Conservation (phyloP, 2,113 vertebrate species). For the Blennius ocellaris region DNA sequence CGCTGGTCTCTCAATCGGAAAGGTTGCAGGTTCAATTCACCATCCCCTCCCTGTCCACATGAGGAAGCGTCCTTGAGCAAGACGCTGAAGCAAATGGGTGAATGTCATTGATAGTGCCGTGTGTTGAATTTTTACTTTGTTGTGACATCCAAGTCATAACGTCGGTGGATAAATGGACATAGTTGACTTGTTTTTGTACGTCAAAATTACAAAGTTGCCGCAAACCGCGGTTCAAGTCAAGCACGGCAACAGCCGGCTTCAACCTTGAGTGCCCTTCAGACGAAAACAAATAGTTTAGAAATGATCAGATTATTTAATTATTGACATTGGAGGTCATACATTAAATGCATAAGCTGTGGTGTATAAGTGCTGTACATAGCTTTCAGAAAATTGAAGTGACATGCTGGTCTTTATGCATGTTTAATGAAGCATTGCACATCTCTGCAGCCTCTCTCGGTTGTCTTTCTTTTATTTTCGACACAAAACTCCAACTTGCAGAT, state of each 20-base stretch:
- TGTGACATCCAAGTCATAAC: too few relatives aligned
- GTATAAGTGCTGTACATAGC: not conserved
- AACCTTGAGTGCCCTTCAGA: not conserved
- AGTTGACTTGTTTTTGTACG: too few relatives aligned
- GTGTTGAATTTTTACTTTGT: too few relatives aligned
- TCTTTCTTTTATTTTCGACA: not conserved
- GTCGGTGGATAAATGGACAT: too few relatives aligned
- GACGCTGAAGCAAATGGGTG: too few relatives aligned
- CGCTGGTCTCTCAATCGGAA: too few relatives aligned
- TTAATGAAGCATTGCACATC: not conserved
- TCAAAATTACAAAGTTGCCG: not conserved
- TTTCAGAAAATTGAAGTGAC: slow-evolving; percentile 8
- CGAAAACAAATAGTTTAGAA: not conserved
- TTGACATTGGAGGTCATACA: too few relatives aligned
- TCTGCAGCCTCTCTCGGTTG: not conserved
- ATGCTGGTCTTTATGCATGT: not conserved
- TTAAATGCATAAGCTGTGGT: slow-evolving; percentile 1
- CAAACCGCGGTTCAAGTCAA: slow-evolving; percentile 9
- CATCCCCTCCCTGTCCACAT: too few relatives aligned
- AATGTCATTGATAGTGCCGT: too few relatives aligned
- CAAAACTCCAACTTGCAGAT: not conserved
- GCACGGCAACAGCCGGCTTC: not conserved
- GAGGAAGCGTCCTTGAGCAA: too few relatives aligned
- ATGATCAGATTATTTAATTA: not conserved
- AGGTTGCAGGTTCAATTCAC: too few relatives aligned